These are phyloP conservation scores for Balearica regulorum DNA, from an alignment of 2,797 vertebrate species.

Conservation along the genomic window DNA sequence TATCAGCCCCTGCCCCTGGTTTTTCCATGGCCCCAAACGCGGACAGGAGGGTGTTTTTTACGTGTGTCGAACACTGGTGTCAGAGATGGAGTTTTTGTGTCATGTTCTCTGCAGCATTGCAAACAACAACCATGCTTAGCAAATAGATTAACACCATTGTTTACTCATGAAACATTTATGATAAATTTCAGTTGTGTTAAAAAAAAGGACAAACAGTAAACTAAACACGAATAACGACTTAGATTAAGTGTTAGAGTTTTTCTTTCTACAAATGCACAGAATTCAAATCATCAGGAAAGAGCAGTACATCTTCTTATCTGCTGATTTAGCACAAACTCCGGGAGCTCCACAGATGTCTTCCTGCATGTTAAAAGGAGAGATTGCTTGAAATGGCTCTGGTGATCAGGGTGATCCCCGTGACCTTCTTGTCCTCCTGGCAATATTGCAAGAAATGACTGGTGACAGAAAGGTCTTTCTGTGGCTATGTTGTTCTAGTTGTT, in stretches of 20 bases:
- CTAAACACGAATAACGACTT: background rate
- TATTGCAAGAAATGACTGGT: background rate
- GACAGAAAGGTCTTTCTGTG: background rate
- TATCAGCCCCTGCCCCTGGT: background rate
- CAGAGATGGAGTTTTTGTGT: background rate
- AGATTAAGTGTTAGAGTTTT: background rate
- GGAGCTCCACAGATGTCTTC: background rate
- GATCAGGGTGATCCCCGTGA: background rate
- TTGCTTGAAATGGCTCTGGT: background rate
- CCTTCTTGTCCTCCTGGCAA: background rate
- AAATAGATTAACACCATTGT: constrained; percentile 20
- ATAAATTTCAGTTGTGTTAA: constrained; percentile 1
- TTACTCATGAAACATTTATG: constrained; percentile 34
- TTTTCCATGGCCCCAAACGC: background rate
- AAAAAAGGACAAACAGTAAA: constrained; percentile 5
- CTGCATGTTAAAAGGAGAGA: background rate
- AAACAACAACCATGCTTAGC: background rate
- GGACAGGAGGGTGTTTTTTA: background rate
- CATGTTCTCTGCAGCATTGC: background rate
- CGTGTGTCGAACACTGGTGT: rapidly evolving
- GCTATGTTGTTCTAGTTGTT: background rate
- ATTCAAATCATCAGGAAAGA: background rate
- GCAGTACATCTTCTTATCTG: background rate
- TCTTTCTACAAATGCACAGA: background rate
- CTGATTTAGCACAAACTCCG: background rate